Conservation (phyloP, 2,113 vertebrate species). For the Chinchilla lanigera region DNA sequence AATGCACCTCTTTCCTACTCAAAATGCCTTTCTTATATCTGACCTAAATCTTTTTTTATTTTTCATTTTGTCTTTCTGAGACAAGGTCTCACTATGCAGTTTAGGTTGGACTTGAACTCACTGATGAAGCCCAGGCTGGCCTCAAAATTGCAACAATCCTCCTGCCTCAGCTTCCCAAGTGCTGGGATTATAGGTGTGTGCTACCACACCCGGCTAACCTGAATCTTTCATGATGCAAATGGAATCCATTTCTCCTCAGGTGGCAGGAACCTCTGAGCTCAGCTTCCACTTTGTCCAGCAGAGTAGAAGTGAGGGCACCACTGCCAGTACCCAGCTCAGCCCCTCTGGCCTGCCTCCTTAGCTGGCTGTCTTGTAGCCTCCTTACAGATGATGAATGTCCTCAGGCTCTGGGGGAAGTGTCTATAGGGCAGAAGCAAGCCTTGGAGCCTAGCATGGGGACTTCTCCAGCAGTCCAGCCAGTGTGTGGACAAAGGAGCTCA, state of each 20-base stretch:
- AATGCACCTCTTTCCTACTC: not conserved
- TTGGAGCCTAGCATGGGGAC: not conserved
- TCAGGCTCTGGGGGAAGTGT: not conserved
- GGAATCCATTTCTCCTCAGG: not conserved
- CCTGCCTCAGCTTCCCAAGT: no score
- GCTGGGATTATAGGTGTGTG: no score
- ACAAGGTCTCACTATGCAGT: no score
- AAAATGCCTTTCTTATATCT: not conserved
- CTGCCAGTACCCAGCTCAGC: not conserved
- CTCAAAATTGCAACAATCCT: no score
- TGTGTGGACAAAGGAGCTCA: fast-evolving
- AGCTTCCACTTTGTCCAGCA: not conserved
- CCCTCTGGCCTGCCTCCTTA: not conserved
- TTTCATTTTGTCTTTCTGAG: no score
- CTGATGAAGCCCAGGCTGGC: no score
- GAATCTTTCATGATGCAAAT: not conserved
- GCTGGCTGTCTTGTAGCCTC: not conserved
- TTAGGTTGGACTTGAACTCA: no score
- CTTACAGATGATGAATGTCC: not conserved
- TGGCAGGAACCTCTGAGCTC: not conserved
- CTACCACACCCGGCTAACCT: not conserved
- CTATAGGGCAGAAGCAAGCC: not conserved
- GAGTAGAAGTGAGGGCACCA: not conserved
- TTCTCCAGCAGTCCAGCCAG: not conserved
- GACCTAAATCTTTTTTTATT: not conserved